These are phyloP conservation scores for Netelia melanura DNA, from an alignment of 2,888 invertebrate species.

Conservation along the genomic window DNA sequence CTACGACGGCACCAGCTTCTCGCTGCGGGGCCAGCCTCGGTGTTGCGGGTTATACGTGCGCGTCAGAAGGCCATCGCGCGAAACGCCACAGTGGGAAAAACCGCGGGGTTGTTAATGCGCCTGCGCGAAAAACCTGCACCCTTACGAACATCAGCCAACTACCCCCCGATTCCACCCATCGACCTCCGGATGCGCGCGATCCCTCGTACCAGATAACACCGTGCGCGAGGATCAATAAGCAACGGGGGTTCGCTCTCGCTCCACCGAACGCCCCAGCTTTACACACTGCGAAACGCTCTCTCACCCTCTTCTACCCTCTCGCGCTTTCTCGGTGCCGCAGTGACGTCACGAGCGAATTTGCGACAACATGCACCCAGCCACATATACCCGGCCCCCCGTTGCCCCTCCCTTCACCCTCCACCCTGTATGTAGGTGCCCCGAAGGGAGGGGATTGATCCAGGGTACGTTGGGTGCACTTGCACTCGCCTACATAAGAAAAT, in stretches of 20 bases:
- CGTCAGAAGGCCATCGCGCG: conserved; percentile 46
- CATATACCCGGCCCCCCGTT: not conserved
- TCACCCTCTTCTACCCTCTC: conserved; percentile 1
- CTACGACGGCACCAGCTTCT: conserved; percentile 58
- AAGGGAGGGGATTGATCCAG: not conserved
- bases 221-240: conserved; percentile 64
- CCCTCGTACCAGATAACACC: conserved; percentile 66
- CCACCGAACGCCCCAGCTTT: conserved; percentile 30
- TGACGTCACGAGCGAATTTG: conserved; percentile 65
- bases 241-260: conserved; percentile 38
- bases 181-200: conserved; percentile 73
- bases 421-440: not conserved
- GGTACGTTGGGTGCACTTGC: not conserved
- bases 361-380: conserved; percentile 47
- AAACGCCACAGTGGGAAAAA: conserved; percentile 43
- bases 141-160: not conserved
- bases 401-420: too few species aligned
- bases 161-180: conserved; percentile 65
- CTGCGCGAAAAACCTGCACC: conserved; percentile 29
- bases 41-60: conserved; percentile 57
- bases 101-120: conserved; percentile 28
- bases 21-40: conserved; percentile 59
- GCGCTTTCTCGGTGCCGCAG: conserved; percentile 64
- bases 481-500: conserved; percentile 11
- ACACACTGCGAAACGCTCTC: conserved; percentile 6